These are phyloP conservation scores for Poecilia latipinna DNA, from an alignment of 2,113 vertebrate genomes.

Conservation along the genomic window DNA sequence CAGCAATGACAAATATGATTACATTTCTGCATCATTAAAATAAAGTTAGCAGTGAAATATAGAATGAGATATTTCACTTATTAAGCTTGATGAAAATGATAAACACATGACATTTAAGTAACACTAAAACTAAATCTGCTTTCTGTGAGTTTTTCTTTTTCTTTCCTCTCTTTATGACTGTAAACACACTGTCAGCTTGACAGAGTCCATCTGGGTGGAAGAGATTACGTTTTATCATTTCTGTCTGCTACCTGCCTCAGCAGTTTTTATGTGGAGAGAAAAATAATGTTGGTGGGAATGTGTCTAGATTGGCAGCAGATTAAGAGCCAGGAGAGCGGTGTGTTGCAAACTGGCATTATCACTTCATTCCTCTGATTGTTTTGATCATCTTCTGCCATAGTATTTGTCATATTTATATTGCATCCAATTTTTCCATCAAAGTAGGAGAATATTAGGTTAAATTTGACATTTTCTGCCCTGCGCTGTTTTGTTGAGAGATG, in stretches of 20 bases:
- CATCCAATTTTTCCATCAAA: not conserved
- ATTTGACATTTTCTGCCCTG: not conserved
- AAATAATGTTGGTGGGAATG: constrained; percentile 26
- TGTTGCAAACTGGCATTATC: constrained; percentile 10
- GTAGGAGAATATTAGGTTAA: not conserved
- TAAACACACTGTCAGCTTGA: constrained; percentile 20
- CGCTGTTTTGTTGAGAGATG: not conserved
- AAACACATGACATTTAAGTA: not conserved
- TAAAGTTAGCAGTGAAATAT: not conserved
- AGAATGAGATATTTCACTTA: not conserved
- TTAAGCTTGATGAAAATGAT: not conserved
- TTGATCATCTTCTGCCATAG: constrained; percentile 11
- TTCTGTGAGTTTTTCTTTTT: constrained; percentile 1
- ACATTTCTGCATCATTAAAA: not conserved
- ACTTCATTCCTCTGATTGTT: constrained; percentile 8
- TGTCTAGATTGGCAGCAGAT: constrained; percentile 35
- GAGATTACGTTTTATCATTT: constrained; percentile 54
- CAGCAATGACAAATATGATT: not conserved
- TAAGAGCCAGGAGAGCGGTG: constrained; percentile 34
- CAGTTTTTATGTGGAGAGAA: constrained; percentile 17
- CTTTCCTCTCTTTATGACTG: constrained; percentile 1
- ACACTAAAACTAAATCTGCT: not conserved
- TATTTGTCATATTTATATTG: constrained; percentile 1
- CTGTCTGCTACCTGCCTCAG: constrained; percentile 30
- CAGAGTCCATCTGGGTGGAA: constrained; percentile 32